These are phyloP conservation scores for Hypomecis punctinalis DNA, from an alignment of 2,888 invertebrate genomes.

Conservation along the genomic window DNA sequence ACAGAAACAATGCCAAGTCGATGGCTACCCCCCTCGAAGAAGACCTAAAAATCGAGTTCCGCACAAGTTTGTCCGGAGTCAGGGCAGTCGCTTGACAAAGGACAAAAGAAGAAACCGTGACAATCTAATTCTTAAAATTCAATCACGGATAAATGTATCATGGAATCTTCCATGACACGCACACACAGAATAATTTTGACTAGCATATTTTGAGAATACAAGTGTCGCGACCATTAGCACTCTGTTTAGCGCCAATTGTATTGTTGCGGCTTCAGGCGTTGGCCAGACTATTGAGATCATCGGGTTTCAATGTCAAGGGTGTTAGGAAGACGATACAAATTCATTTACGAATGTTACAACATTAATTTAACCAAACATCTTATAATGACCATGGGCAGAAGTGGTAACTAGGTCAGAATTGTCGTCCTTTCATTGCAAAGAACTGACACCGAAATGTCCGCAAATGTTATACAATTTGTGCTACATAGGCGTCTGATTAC, in stretches of 20 bases:
- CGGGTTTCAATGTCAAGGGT: constrained; percentile 49
- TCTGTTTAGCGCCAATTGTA: constrained; percentile 53
- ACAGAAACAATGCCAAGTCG: no score
- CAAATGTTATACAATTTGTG: constrained; percentile 39
- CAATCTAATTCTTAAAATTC: background rate
- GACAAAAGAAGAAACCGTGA: background rate
- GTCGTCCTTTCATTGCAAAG: constrained; percentile 15
- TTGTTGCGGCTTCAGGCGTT: constrained; percentile 47
- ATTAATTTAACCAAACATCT: background rate
- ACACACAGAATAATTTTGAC: background rate
- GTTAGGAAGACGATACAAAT: constrained; percentile 6
- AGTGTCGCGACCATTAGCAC: constrained; percentile 25
- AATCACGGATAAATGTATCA: background rate
- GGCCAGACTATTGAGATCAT: constrained; percentile 44
- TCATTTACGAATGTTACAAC: background rate
- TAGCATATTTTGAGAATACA: constrained; percentile 2
- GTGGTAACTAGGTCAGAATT: constrained; percentile 13
- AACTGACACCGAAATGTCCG: constrained; percentile 22
- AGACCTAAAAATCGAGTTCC: no score
- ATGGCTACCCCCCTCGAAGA: no score
- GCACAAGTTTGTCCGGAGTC: background rate
- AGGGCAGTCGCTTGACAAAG: background rate
- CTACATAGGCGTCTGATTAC: constrained; percentile 30
- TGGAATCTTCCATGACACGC: constrained; percentile 1
- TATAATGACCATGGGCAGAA: background rate